Evolutionary conservation across 1,140 invertebrate genomes (phyloP), one percentile per base, ranked within the genome.

Genomic region (Calliphora vicina): DNA sequence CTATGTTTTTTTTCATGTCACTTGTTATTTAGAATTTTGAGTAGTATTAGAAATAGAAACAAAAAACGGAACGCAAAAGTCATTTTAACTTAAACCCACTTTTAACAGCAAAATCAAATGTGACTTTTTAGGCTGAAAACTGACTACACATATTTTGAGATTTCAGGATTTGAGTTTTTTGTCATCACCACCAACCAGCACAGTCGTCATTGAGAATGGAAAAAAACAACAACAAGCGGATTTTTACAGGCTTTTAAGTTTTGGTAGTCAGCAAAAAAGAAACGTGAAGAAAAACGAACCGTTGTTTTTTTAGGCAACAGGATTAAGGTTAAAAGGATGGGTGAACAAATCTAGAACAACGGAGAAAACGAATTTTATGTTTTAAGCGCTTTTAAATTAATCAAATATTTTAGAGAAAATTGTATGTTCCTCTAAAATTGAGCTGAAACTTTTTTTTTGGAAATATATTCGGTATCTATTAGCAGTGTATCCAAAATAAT

Each of bases 161-260:
- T 50, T 50, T 50, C 17, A 50, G 13, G 45, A 50, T 50, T 50
- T 50, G 12, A 17, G 12, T 50, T 50, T 43, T 50, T 50, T 50
- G 12, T 50, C 12, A 50, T 50, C 45, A 17, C 0, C 1, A 35
- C 1, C 15, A 73, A 26, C 23, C 6, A 73, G 25, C 25, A 43
- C 12, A n/a, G n/a, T n/a, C n/a, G n/a, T n/a, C n/a, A n/a, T n/a
- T n/a, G n/a, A n/a, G n/a, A n/a, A n/a, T n/a, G 4, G 35, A 50
- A 50, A 13, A 50, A 43, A 80, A 80, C 76, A 80, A 50, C 29
- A 80, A 12, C 78, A 6, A 80, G 45, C 78, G n/a, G 26, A 29
- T 74, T 29, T 74, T 74, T 74, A 26, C 72, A 74, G 72, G 72
- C 72, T 29, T 74, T 74, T 74, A 74, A 15, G 26, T 25, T 74